A percentile compares a stretch with the other conserved stretches of the same genome.
Conservation (phyloP, 2,113 vertebrate genomes). For the Cepphus grylle region DNA sequence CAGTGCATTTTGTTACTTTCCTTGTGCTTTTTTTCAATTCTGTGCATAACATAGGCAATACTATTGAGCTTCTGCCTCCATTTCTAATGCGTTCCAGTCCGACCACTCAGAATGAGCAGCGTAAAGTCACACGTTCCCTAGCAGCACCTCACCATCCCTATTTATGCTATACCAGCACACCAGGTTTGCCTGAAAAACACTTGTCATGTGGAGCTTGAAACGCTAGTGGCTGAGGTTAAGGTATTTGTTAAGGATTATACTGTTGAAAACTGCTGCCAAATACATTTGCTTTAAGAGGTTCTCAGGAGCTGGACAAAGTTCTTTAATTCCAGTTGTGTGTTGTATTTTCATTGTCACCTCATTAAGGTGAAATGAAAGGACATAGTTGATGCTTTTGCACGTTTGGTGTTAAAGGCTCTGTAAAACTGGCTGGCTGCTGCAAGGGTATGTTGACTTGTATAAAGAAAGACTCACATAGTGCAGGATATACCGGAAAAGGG, state of each 20-base stretch:
- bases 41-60: background rate
- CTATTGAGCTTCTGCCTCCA: background rate
- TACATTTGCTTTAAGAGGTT: background rate
- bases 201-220: background rate
- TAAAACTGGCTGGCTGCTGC: background rate
- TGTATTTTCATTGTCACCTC: background rate
- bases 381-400: background rate
- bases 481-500: background rate
- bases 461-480: background rate
- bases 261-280: background rate
- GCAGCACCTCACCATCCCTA: background rate
- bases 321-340: background rate
- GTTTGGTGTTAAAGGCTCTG: background rate
- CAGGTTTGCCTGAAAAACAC: background rate
- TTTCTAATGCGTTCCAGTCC: background rate
- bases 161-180: background rate
- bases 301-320: background rate
- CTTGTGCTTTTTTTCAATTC: background rate
- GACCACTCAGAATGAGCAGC: background rate
- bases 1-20: background rate
- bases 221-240: background rate
- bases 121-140: background rate
- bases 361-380: background rate
- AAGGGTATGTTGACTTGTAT: background rate
- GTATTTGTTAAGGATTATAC: background rate